Evolutionary conservation across 2,888 invertebrate genomes (phyloP).

Genomic region (Ophion obscuratus): DNA sequence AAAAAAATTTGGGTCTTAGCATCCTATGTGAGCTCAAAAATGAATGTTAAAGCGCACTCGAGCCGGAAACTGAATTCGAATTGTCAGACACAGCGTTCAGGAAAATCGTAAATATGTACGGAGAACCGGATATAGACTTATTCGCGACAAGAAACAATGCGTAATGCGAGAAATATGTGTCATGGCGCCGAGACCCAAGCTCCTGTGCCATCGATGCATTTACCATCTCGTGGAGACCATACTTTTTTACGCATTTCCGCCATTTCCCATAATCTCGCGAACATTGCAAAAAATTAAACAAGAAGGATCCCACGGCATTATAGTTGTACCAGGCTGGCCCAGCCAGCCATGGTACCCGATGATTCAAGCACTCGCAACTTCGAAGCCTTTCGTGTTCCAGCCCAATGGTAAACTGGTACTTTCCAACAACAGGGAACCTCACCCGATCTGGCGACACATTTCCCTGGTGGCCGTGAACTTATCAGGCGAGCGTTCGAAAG

Average conservation of each 20-base stretch:
- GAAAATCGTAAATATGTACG: constrained; percentile 18
- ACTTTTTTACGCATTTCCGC: constrained; percentile 25
- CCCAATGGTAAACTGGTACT: constrained; percentile 17
- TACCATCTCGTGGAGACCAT: neutral
- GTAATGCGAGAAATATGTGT: neutral
- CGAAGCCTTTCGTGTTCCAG: constrained; percentile 7
- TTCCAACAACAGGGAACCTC: constrained; percentile 40
- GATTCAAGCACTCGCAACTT: constrained; percentile 10
- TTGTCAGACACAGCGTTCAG: no score
- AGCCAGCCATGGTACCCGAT: neutral
- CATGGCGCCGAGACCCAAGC: neutral
- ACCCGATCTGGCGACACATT: constrained; percentile 42
- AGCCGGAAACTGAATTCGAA: no score
- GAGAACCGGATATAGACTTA: constrained; percentile 12
- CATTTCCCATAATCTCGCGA: constrained; percentile 15
- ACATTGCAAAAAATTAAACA: constrained; percentile 9
- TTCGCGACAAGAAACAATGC: constrained; percentile 6
- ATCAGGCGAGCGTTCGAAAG: constrained; percentile 41
- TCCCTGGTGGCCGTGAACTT: constrained; percentile 45
- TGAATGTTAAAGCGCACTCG: no score
- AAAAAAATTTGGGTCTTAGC: no score
- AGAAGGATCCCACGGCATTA: neutral
- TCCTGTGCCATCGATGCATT: no score
- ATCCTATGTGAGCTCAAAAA: no score
- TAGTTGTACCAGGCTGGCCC: constrained; percentile 27